A percentile compares a stretch with the other conserved stretches of the same genome.
phyloP scores from a whole-genome alignment of 1,140 invertebrate genomes.

The Drosophila punjabiensis region DNA sequence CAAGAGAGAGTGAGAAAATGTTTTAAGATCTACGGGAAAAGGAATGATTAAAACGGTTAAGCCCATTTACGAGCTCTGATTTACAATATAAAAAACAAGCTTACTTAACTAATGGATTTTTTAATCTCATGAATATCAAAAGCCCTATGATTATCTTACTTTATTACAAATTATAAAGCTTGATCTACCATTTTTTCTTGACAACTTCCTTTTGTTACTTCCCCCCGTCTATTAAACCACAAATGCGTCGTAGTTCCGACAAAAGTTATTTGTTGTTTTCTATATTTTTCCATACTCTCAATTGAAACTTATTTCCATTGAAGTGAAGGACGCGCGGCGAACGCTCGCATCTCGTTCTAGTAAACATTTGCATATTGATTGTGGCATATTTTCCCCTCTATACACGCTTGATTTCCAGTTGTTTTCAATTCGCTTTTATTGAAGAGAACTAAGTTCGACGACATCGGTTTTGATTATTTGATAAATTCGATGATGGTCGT shows the following conservation, averaged over 20 bases:
- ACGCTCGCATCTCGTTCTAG: conserved; percentile 37
- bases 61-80: background rate
- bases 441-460: conserved; percentile 66
- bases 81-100: background rate
- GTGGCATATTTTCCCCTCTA: conserved; percentile 60
- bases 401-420: conserved; percentile 40
- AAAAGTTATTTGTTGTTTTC: conserved; percentile 34
- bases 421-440: conserved; percentile 72
- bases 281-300: conserved; percentile 43
- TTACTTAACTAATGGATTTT: background rate
- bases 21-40: too few species aligned
- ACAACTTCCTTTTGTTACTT: background rate
- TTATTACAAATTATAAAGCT: background rate
- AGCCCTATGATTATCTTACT: background rate
- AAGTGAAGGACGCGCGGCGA: conserved; percentile 63
- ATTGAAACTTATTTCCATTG: conserved; percentile 65
- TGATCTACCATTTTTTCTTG: background rate
- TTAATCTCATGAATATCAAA: background rate
- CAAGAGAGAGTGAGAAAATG: too few species aligned
- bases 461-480: conserved; percentile 56
- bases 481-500: conserved; percentile 12
- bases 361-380: conserved; percentile 78
- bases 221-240: background rate
- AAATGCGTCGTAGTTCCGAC: conserved; percentile 16
- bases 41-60: background rate